A percentile compares a stretch with the other conserved stretches of the same genome.
These are phyloP conservation scores for Pongo pygmaeus DNA, from an alignment of 2,113 vertebrate genomes.

Conservation along the genomic window DNA sequence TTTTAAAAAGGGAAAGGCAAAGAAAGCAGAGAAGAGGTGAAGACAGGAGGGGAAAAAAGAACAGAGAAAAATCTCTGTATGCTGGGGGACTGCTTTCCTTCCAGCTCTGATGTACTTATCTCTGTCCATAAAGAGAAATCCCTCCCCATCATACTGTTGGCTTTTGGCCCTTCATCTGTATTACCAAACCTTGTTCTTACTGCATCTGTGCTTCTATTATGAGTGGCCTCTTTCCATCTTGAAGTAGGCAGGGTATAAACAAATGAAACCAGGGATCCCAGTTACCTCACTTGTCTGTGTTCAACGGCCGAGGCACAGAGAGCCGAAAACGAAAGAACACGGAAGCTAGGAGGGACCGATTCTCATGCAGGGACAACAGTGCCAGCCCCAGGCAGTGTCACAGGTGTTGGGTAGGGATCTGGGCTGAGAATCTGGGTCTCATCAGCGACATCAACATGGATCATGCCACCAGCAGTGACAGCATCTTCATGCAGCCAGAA, in stretches of 20 bases:
- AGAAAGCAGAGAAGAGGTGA: neutral
- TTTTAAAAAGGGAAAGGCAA: neutral
- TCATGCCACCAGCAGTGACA: neutral
- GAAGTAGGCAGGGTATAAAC: neutral
- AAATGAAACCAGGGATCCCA: neutral
- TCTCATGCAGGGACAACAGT: neutral
- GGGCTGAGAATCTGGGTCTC: neutral
- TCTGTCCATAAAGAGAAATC: neutral
- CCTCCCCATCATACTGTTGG: too few species aligned
- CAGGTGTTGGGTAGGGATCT: rapidly evolving
- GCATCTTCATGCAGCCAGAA: neutral
- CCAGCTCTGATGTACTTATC: neutral
- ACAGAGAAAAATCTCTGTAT: neutral
- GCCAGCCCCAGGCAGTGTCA: rapidly evolving
- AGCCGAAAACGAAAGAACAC: neutral
- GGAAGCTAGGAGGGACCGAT: too few species aligned
- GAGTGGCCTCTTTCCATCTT: neutral
- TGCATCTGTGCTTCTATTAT: neutral
- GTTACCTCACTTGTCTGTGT: neutral
- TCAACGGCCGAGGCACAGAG: neutral
- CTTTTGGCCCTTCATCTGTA: neutral
- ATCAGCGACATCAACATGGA: neutral
- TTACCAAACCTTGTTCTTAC: neutral
- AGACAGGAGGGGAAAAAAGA: too few species aligned
- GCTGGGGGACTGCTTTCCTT: neutral